A percentile compares a stretch with the other conserved stretches of the same genome.
Evolutionary conservation across 2,113 vertebrate species (phyloP).

Genomic region (Oncorhynchus gorbuscha): DNA sequence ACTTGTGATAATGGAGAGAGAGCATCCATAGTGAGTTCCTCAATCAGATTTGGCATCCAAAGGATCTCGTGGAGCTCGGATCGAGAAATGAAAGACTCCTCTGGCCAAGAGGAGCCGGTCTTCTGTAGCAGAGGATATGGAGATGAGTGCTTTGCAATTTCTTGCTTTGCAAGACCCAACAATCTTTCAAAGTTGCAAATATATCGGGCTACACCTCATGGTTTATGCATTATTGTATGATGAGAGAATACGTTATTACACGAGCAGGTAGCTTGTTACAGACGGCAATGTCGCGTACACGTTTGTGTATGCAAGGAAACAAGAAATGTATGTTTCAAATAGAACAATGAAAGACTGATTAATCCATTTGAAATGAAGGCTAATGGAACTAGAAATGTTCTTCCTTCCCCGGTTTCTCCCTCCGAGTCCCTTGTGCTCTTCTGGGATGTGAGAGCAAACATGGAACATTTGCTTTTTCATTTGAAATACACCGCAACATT

Average conservation of each 20-base stretch:
- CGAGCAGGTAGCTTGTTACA: conserved; percentile 22
- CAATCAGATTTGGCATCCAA: conserved; percentile 2
- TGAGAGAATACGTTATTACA: conserved; percentile 47
- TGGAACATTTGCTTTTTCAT: conserved; percentile 1
- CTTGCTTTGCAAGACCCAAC: neutral
- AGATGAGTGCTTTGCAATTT: conserved; percentile 6
- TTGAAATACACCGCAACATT: neutral
- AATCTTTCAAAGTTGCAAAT: conserved; percentile 36
- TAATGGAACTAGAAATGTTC: neutral
- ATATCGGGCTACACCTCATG: conserved; percentile 25
- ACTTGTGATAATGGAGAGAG: neutral
- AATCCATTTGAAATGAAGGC: neutral
- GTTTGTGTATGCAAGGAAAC: conserved; percentile 4
- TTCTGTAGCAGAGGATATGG: conserved; percentile 19
- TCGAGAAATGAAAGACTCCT: neutral
- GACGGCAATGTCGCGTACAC: conserved; percentile 12
- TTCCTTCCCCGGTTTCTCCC: neutral
- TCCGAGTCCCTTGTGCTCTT: neutral
- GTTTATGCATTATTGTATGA: conserved; percentile 53
- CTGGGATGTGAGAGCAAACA: neutral
- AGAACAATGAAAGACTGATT: conserved; percentile 12
- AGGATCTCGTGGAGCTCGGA: neutral
- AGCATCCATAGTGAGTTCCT: conserved; percentile 4
- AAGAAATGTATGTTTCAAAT: neutral
- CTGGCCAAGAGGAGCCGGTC: conserved; percentile 1